Evolutionary conservation across 2,113 vertebrate species (phyloP).

Genomic region (Monopterus albus): DNA sequence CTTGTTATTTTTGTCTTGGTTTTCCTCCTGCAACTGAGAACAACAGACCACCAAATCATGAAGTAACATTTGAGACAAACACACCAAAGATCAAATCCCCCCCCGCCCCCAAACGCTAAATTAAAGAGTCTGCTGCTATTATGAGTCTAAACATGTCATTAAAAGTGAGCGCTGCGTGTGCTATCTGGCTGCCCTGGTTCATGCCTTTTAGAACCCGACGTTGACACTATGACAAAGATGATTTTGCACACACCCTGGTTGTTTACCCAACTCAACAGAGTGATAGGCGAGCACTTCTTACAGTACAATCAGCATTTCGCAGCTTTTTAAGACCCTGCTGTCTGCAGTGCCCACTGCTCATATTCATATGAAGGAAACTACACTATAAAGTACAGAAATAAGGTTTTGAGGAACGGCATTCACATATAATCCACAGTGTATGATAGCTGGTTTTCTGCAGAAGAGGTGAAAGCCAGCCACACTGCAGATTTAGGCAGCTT

Average conservation of each 20-base stretch:
- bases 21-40: background rate
- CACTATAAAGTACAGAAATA: background rate
- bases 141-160: constrained; percentile 72
- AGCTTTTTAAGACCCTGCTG: background rate
- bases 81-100: constrained; percentile 42
- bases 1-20: constrained; percentile 38
- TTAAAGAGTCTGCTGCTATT: constrained; percentile 65
- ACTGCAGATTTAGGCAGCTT: constrained; percentile 73
- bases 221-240: constrained; percentile 55
- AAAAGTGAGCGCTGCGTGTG: constrained; percentile 50
- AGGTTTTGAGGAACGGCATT: background rate
- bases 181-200: constrained; percentile 46
- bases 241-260: constrained; percentile 64
- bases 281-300: constrained; percentile 28
- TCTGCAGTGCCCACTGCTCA: background rate
- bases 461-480: constrained; percentile 66
- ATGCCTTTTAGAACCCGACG: constrained; percentile 71
- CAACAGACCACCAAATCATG: constrained; percentile 32
- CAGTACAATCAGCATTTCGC: constrained; percentile 19
- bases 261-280: constrained; percentile 61
- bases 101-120: constrained; percentile 50
- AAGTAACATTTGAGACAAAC: constrained; percentile 14
- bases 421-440: background rate
- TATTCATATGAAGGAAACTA: background rate
- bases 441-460: constrained; percentile 20